Evolutionary conservation across 2,797 vertebrate genomes (phyloP), one percentile per base, ranked within the genome.

Genomic region (Rhinogobio ventralis): DNA sequence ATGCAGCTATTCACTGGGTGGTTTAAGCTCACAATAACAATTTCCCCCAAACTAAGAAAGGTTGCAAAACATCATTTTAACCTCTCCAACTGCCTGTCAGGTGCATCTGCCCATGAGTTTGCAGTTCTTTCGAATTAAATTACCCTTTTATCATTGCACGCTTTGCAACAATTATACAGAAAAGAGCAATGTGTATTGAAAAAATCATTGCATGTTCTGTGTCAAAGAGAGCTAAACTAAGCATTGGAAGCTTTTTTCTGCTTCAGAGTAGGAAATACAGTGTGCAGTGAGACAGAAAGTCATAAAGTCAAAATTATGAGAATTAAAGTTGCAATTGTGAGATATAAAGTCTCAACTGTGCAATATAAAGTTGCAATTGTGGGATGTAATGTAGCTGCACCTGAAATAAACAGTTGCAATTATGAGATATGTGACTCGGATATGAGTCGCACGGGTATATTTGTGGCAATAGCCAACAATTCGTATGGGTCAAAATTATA

Each of bases 11-110:
- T 90, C 86, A 90, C 75, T 30, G 79, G 83, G 82, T 88, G 84
- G 84, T 86, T 90, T 90, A 90, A 90, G 87, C 86, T 88, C 81
- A 80, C 86, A 87, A 88, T 87, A 83, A 88, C 86, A 62, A 80
- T 82, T 88, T 82, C 83, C 79, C 67, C 78, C 72, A 60, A 79
- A 86, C 46, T 73, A 75, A 77, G 81, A 76, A 82, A 86, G 83
- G 78, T 67, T 86, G 64, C 71, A 73, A 86, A 81, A 77, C 84
- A 87, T 84, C 25, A 81, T 75, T 77, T 64, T 79, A 85, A 85
- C 68, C 73, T 81, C 68, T 53, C 57, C 45, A 73, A 84, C 62
- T 71, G 80, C 79, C 62, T 83, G 84, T 85, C 84, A 83, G 68
- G 33, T 62, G 75, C 84, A 85, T 85, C 80, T 83, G 80, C 19